Evolutionary conservation across 2,797 vertebrate species (phyloP).

Genomic region (Pangasius larnaudii): DNA sequence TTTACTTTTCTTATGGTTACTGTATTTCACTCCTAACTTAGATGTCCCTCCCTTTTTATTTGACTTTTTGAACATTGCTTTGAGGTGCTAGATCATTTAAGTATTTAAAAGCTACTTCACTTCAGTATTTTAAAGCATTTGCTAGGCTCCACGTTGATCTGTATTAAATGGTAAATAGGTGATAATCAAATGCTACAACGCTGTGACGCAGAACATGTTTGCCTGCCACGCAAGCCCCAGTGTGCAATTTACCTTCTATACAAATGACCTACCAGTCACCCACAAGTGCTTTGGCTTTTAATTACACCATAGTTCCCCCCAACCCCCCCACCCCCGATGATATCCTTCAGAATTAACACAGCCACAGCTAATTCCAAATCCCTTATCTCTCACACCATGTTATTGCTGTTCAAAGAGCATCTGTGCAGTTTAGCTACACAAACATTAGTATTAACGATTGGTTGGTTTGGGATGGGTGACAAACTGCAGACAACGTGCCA

Average conservation of each 20-base stretch:
- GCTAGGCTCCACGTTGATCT: constrained; percentile 71
- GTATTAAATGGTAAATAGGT: constrained; percentile 74
- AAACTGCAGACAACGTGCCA: constrained; percentile 87
- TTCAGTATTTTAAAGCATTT: constrained; percentile 54
- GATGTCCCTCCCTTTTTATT: neutral
- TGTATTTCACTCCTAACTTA: neutral
- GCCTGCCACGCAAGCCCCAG: constrained; percentile 36
- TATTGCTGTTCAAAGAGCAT: constrained; percentile 88
- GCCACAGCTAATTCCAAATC: constrained; percentile 82
- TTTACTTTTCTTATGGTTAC: neutral
- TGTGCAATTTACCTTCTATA: constrained; percentile 47
- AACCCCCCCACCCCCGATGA: constrained; percentile 92
- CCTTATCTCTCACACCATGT: constrained; percentile 66
- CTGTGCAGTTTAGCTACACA: constrained; percentile 93
- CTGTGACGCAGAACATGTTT: constrained; percentile 79
- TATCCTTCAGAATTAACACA: constrained; percentile 87
- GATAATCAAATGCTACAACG: constrained; percentile 70
- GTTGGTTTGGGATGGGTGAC: constrained; percentile 95
- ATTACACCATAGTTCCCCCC: constrained; percentile 88
- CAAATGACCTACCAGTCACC: constrained; percentile 51
- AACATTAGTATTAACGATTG: constrained; percentile 98
- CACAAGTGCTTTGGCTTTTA: constrained; percentile 77
- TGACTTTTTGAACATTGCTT: neutral
- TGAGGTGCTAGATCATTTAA: constrained; percentile 10
- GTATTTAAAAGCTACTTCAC: no score